These are phyloP conservation scores for human DNA, from an alignment of 2,113 vertebrate species.

Conservation along the genomic window GRCh38 chrX:147775001-147775500, in stretches of 20 bases:
- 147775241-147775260: background rate
- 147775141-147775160: no score
- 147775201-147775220: no score
- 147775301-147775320: background rate
- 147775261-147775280: background rate
- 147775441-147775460: background rate
- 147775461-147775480: background rate
- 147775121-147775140: no score
- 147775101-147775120: no score
- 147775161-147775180: no score
- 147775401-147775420: background rate
- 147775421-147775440: background rate
- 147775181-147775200: no score
- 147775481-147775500: background rate
- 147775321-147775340: background rate
- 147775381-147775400: background rate
- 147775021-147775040: no score
- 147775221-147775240: background rate
- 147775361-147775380: background rate
- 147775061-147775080: no score
- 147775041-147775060: no score
- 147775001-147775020: no score
- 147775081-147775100: no score
- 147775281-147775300: background rate
- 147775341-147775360: background rate